Conservation (phyloP, 1,140 invertebrate species). For the Radopholus similis region DNA sequence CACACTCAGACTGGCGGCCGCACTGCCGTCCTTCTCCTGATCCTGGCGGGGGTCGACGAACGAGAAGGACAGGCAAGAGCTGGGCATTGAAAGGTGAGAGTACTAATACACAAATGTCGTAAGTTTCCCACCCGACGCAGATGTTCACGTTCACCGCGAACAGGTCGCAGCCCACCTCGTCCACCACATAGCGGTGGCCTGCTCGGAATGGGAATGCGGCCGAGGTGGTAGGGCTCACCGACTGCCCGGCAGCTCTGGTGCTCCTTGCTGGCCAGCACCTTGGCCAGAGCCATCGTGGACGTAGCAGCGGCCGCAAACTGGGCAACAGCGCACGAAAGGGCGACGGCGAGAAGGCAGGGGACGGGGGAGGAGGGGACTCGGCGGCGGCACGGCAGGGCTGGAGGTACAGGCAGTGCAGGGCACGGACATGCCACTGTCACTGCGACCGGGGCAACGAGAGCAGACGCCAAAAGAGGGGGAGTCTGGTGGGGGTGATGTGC, state of each 20-base stretch:
- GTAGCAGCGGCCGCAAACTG: background rate
- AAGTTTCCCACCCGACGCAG: background rate
- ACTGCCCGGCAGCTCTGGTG: background rate
- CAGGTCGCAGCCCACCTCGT: constrained; percentile 1
- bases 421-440: background rate
- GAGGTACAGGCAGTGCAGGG: background rate
- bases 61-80: background rate
- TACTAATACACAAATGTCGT: too few species aligned
- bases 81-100: too few species aligned
- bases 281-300: background rate
- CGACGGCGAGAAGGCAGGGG: background rate
- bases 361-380: background rate
- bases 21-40: background rate
- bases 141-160: constrained; percentile 5
- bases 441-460: background rate
- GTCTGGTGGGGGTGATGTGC: background rate
- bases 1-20: background rate
- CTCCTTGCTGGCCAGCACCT: too few species aligned
- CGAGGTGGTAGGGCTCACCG: background rate
- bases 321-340: background rate
- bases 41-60: background rate
- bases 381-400: background rate
- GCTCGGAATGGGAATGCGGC: background rate
- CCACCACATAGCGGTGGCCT: background rate
- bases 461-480: background rate